Evolutionary conservation across 2,888 invertebrate genomes (phyloP).

Genomic region (Argyresthia albistria): DNA sequence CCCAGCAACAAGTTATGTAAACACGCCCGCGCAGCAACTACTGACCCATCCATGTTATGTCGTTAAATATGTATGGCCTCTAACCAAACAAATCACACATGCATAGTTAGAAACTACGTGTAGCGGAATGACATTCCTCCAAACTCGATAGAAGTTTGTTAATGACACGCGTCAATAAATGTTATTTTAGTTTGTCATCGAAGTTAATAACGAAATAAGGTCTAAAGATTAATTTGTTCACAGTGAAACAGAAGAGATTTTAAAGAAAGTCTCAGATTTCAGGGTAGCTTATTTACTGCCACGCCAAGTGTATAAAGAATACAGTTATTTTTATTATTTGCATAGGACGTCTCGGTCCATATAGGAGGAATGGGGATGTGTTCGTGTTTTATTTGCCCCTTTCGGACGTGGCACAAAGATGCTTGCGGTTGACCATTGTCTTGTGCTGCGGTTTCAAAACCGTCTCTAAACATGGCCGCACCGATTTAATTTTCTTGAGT

Average conservation of each 20-base stretch:
- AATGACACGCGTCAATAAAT: too few relatives aligned
- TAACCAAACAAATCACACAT: constrained; percentile 28
- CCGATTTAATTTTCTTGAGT: not conserved
- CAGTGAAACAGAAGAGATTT: too few relatives aligned
- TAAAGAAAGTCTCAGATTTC: too few relatives aligned
- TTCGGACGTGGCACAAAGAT: constrained; percentile 25
- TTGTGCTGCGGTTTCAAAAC: constrained; percentile 41
- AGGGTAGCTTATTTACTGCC: too few relatives aligned
- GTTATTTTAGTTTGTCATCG: too few relatives aligned
- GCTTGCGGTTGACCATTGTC: constrained; percentile 44
- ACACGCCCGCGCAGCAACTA: constrained; percentile 43
- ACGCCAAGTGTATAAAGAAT: too few relatives aligned
- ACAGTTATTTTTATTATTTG: constrained; percentile 16
- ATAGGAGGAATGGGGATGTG: constrained; percentile 19
- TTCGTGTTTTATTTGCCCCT: constrained; percentile 51
- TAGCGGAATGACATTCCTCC: too few relatives aligned
- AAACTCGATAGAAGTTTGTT: too few relatives aligned
- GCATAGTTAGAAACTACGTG: constrained; percentile 4
- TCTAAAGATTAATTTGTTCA: too few relatives aligned
- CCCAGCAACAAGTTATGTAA: constrained; percentile 61
- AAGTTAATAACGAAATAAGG: too few relatives aligned
- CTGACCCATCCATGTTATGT: constrained; percentile 30
- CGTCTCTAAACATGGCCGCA: constrained; percentile 38
- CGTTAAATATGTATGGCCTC: not conserved
- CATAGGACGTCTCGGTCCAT: constrained; percentile 23